Evolutionary conservation across 2,888 invertebrate genomes (phyloP).

Genomic region (Micropterix aruncella): DNA sequence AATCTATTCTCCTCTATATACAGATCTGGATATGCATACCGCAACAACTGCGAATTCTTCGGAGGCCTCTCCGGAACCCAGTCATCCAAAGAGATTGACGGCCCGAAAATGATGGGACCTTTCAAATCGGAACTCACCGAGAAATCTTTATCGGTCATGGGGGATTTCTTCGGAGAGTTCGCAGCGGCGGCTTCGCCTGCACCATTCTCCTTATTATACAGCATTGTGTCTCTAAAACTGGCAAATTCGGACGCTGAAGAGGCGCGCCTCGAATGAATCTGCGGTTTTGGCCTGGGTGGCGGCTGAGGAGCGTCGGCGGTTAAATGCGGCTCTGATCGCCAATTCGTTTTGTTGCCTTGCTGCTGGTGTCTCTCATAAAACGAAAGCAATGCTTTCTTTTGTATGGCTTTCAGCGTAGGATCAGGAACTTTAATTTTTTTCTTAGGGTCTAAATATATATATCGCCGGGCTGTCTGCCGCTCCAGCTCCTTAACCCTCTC

Average conservation of each 20-base stretch:
- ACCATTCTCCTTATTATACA: conserved; percentile 20
- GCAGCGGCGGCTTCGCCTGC: conserved; percentile 16
- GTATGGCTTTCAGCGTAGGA: conserved; percentile 64
- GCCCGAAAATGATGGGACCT: conserved; percentile 46
- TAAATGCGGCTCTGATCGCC: conserved; percentile 45
- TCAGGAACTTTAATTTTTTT: conserved; percentile 58
- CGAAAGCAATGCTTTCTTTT: conserved; percentile 68
- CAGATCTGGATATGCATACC: conserved; percentile 28
- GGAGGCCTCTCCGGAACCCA: conserved; percentile 66
- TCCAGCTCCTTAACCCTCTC: conserved; percentile 19
- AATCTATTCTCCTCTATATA: conserved; percentile 30
- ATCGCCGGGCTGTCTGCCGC: conserved; percentile 34
- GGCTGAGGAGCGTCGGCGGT: conserved; percentile 18
- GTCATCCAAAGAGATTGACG: conserved; percentile 47
- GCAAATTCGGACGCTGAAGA: conserved; percentile 57
- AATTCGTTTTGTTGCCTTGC: conserved; percentile 22
- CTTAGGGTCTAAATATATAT: conserved; percentile 57
- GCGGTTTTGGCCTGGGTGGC: conserved; percentile 28
- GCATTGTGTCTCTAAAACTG: conserved; percentile 21
- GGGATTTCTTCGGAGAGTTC: conserved; percentile 11
- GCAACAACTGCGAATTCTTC: conserved; percentile 54
- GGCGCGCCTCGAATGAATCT: conserved; percentile 39
- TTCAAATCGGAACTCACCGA: conserved; percentile 33
- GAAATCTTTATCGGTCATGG: conserved; percentile 18
- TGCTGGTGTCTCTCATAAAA: conserved; percentile 63